Conservation (phyloP, 2,888 invertebrate species). For the Lasioglossum lativentre region DNA sequence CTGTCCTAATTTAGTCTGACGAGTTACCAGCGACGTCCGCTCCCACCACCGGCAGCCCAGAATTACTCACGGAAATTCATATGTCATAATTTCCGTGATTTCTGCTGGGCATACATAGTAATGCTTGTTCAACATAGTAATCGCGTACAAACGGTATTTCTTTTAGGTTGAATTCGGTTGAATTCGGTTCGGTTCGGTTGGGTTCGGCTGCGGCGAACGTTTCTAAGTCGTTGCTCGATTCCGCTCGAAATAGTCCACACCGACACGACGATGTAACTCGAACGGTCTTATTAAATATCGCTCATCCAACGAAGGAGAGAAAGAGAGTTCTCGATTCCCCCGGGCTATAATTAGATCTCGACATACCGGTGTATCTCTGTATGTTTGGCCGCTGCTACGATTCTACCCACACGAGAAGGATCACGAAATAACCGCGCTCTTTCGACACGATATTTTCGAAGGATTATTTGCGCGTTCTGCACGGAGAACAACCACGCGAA, state of each 20-base stretch:
- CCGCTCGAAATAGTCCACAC: neutral
- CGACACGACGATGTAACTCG: neutral
- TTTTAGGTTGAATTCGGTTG: no score
- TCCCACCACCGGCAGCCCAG: constrained; percentile 74
- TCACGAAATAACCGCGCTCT: neutral
- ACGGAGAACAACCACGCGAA: neutral
- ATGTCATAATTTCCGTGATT: constrained; percentile 30
- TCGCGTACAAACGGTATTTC: neutral
- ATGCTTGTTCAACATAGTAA: neutral
- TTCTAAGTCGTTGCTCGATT: neutral
- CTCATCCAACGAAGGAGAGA: constrained; percentile 9
- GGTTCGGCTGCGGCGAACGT: neutral
- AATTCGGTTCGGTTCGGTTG: no score
- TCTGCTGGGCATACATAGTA: neutral
- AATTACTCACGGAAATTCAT: constrained; percentile 78
- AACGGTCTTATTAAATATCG: constrained; percentile 17
- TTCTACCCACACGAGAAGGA: constrained; percentile 15
- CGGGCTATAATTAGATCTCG: constrained; percentile 27
- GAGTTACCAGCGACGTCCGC: constrained; percentile 74
- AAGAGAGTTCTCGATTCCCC: constrained; percentile 23
- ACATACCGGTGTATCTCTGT: constrained; percentile 13
- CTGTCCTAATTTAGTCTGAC: constrained; percentile 84
- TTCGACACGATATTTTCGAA: neutral
- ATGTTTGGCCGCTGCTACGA: constrained; percentile 8
- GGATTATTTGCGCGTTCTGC: neutral